A percentile compares a stretch with the other conserved stretches of the same genome.
phyloP scores from a whole-genome alignment of 2,113 vertebrate species.

The Caranx melampygus region DNA sequence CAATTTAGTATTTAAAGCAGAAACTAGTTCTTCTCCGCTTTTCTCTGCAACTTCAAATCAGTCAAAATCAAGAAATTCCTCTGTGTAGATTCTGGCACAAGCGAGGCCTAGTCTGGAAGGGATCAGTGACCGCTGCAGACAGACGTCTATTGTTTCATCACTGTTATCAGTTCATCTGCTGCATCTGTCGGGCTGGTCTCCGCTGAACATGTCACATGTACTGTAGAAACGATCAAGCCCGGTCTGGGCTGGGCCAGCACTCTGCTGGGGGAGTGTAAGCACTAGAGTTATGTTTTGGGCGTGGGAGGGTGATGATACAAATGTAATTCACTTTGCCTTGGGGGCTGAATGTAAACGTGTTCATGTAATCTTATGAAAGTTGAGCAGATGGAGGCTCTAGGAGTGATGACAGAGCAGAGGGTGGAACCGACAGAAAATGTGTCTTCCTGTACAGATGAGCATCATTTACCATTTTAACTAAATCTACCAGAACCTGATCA shows the following conservation, averaged over 20 bases:
- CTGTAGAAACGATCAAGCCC: slow-evolving; percentile 48
- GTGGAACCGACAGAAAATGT: not conserved
- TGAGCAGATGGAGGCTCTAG: slow-evolving; percentile 28
- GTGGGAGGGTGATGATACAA: slow-evolving; percentile 54
- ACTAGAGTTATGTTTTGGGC: slow-evolving; percentile 6
- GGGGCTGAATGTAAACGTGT: slow-evolving; percentile 42
- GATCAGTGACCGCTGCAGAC: slow-evolving; percentile 10
- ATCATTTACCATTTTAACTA: not conserved
- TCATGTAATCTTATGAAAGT: slow-evolving; percentile 28
- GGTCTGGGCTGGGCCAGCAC: not conserved
- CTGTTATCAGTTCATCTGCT: slow-evolving; percentile 13
- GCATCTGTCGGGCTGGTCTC: slow-evolving; percentile 15
- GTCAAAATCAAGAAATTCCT: not conserved
- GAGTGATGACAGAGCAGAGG: slow-evolving; percentile 39
- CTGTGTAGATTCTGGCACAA: not conserved
- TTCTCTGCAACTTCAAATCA: not conserved
- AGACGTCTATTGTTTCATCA: slow-evolving; percentile 12
- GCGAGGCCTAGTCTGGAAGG: slow-evolving; percentile 20
- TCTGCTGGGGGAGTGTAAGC: slow-evolving; percentile 3
- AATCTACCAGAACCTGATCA: not conserved
- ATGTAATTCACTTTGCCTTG: slow-evolving; percentile 63
- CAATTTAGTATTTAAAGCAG: not conserved
- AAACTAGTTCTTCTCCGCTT: not conserved
- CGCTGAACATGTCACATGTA: slow-evolving; percentile 36
- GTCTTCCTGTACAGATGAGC: not conserved